Evolutionary conservation across 2,888 invertebrate species (phyloP).

Genomic region (Ischnus inquisitorius): DNA sequence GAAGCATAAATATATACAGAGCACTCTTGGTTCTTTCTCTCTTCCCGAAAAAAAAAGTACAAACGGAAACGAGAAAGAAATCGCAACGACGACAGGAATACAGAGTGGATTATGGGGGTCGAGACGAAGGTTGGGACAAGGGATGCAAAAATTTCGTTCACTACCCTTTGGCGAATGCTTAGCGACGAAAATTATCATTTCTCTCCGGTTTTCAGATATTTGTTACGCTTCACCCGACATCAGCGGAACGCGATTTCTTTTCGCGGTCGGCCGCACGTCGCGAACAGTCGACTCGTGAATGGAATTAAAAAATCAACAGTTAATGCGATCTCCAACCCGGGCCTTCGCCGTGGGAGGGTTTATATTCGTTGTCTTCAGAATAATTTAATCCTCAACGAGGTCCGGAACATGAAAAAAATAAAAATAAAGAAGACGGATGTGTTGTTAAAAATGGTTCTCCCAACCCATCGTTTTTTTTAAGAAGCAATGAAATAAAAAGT

Average conservation of each 20-base stretch:
- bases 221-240: neutral
- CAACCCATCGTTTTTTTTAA: no score
- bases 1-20: slow-evolving; percentile 58
- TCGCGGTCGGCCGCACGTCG: neutral
- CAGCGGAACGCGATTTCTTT: neutral
- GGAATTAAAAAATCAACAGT: slow-evolving; percentile 34
- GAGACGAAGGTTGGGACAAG: slow-evolving; percentile 17
- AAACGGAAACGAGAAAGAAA: slow-evolving; percentile 30
- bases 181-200: slow-evolving; percentile 22
- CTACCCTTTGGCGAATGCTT: slow-evolving; percentile 48
- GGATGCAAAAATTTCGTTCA: slow-evolving; percentile 47
- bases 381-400: neutral
- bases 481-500: no score
- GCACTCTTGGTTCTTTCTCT: neutral
- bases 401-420: neutral
- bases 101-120: slow-evolving; percentile 22
- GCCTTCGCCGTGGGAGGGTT: slow-evolving; percentile 11
- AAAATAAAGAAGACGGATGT: neutral
- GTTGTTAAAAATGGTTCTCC: no score
- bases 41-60: slow-evolving; percentile 29
- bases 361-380: slow-evolving; percentile 19
- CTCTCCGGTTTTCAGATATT: slow-evolving; percentile 6
- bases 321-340: neutral
- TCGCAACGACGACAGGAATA: slow-evolving; percentile 52
- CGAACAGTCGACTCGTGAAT: slow-evolving; percentile 44